These are phyloP conservation scores for Dryocosmus kuriphilus DNA, from an alignment of 2,888 invertebrate genomes.

Conservation along the genomic window DNA sequence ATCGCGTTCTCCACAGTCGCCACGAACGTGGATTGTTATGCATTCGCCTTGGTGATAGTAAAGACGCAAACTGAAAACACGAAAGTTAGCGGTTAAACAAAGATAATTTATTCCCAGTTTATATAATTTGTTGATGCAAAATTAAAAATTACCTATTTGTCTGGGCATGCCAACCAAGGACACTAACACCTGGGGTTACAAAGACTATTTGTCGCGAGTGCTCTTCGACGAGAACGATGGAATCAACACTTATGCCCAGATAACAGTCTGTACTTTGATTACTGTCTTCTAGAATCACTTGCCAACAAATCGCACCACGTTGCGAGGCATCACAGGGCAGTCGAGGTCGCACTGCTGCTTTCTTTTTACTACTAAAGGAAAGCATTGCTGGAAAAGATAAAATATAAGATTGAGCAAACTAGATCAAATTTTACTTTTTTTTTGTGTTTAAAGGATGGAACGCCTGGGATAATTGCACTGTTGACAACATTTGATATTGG, in stretches of 20 bases:
- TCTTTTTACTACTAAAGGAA: constrained; percentile 87
- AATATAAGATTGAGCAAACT: constrained; percentile 5
- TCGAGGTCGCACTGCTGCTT: constrained; percentile 86
- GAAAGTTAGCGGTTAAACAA: neutral
- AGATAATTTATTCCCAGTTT: neutral
- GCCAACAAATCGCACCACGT: constrained; percentile 90
- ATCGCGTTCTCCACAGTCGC: constrained; percentile 84
- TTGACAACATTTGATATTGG: no score
- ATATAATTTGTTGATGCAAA: neutral
- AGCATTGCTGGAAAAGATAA: constrained; percentile 83
- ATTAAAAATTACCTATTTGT: constrained; percentile 79
- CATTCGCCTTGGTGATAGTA: constrained; percentile 98
- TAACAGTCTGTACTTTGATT: constrained; percentile 87
- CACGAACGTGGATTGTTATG: constrained; percentile 87
- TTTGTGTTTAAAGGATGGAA: neutral
- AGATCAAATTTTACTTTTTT: neutral
- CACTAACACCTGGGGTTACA: constrained; percentile 89
- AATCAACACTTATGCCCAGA: constrained; percentile 92
- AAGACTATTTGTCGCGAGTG: constrained; percentile 90
- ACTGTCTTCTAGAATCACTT: constrained; percentile 86
- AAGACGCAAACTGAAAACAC: constrained; percentile 82
- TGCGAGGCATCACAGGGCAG: constrained; percentile 86
- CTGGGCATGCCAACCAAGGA: constrained; percentile 86
- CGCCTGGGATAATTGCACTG: no score
- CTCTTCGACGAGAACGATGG: constrained; percentile 92